These are phyloP conservation scores for Columbina picui DNA, from an alignment of 2,113 vertebrate genomes.

Conservation along the genomic window DNA sequence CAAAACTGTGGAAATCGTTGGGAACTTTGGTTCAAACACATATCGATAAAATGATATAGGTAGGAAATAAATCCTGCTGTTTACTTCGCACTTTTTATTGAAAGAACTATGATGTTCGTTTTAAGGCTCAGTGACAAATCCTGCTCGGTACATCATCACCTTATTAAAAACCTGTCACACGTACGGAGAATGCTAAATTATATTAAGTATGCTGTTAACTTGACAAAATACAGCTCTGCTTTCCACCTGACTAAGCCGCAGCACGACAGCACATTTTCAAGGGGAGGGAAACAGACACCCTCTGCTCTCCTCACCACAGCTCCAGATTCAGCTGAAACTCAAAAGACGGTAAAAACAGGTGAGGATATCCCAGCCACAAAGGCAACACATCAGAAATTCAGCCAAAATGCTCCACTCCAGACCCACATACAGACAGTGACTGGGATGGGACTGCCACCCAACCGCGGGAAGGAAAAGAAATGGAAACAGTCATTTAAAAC, in stretches of 20 bases:
- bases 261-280: not conserved
- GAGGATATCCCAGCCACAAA: not conserved
- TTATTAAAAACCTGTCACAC: slow-evolving; percentile 40
- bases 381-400: not conserved
- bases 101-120: not conserved
- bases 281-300: not conserved
- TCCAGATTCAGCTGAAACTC: not conserved
- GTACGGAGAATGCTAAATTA: not conserved
- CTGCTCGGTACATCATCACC: slow-evolving; percentile 29
- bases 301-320: not conserved
- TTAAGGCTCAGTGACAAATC: slow-evolving; percentile 36
- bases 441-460: slow-evolving; percentile 40
- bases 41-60: not conserved
- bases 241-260: not conserved
- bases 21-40: too few species aligned
- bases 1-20: too few species aligned
- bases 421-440: not conserved
- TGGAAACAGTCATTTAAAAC: not conserved
- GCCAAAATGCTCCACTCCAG: not conserved
- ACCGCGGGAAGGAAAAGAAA: not conserved
- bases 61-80: slow-evolving; percentile 12
- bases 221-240: slow-evolving; percentile 15
- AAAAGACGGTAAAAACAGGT: not conserved
- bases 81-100: slow-evolving; percentile 5
- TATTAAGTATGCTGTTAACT: slow-evolving; percentile 4